Percentiles rank a stretch among this genome's conserved stretches.
Evolutionary conservation across 2,113 vertebrate genomes (phyloP).

Genomic region (Callipepla californica): DNA sequence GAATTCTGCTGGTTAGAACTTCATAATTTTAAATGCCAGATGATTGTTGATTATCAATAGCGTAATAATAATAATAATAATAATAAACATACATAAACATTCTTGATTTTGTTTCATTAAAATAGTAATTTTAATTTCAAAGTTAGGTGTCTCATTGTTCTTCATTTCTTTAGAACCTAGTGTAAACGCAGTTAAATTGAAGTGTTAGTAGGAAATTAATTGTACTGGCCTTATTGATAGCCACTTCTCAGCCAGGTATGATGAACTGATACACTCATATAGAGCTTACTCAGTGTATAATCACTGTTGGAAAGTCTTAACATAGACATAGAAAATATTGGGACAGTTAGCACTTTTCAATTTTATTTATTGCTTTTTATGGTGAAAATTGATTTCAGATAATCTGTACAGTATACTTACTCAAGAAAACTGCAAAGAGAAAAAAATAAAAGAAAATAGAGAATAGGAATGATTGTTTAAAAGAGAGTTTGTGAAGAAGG

Average conservation of each 20-base stretch:
- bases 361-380: constrained; percentile 1
- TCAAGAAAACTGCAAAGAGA: neutral
- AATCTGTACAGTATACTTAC: neutral
- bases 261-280: neutral
- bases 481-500: neutral
- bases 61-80: neutral
- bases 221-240: neutral
- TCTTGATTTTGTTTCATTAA: constrained; percentile 21
- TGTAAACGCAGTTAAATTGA: constrained; percentile 45
- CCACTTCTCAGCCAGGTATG: neutral
- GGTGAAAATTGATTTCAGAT: neutral
- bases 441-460: neutral
- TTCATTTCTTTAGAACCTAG: constrained; percentile 21
- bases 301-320: neutral
- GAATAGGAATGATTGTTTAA: neutral
- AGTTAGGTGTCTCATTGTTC: neutral
- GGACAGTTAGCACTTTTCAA: neutral
- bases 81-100: neutral
- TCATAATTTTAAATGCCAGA: neutral
- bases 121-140: constrained; percentile 36
- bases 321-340: neutral
- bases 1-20: constrained; percentile 3
- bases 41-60: neutral
- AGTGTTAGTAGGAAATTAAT: neutral
- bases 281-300: neutral